phyloP scores from a whole-genome alignment of 2,888 invertebrate species.

The Lampropteryx suffumata region DNA sequence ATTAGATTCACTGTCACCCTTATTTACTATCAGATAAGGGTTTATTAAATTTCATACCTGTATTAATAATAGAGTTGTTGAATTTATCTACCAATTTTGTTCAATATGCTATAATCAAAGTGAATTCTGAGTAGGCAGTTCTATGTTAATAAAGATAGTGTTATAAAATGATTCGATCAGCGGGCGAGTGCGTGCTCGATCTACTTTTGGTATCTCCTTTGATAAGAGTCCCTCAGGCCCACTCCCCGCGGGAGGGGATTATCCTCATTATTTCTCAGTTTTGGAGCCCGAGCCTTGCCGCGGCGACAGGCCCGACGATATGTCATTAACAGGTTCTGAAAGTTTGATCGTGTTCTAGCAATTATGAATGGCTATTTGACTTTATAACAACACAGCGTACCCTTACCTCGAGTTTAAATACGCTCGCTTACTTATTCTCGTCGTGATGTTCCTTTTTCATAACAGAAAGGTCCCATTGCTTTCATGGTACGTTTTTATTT shows the following conservation, averaged over 20 bases:
- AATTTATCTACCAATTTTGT: conserved; percentile 63
- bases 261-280: conserved; percentile 71
- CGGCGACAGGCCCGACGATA: conserved; percentile 29
- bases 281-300: conserved; percentile 41
- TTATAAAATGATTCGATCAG: conserved; percentile 56
- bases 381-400: conserved; percentile 45
- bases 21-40: conserved; percentile 66
- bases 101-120: conserved; percentile 66
- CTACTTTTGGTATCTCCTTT: conserved; percentile 67
- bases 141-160: conserved; percentile 71
- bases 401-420: conserved; percentile 50
- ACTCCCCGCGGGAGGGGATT: conserved; percentile 58
- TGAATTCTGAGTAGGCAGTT: conserved; percentile 54
- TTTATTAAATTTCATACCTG: conserved; percentile 72
- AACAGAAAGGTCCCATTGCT: conserved; percentile 60
- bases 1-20: conserved; percentile 57
- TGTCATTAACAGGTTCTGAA: conserved; percentile 24
- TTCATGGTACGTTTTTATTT: conserved; percentile 78
- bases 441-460: conserved; percentile 51
- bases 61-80: conserved; percentile 57
- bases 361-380: conserved; percentile 42
- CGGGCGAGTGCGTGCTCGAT: conserved; percentile 62
- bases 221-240: conserved; percentile 60
- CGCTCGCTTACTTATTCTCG: conserved; percentile 55
- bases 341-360: conserved; percentile 27